Conservation (phyloP, 2,888 invertebrate species). For the Hirtodrosophila cameraria region DNA sequence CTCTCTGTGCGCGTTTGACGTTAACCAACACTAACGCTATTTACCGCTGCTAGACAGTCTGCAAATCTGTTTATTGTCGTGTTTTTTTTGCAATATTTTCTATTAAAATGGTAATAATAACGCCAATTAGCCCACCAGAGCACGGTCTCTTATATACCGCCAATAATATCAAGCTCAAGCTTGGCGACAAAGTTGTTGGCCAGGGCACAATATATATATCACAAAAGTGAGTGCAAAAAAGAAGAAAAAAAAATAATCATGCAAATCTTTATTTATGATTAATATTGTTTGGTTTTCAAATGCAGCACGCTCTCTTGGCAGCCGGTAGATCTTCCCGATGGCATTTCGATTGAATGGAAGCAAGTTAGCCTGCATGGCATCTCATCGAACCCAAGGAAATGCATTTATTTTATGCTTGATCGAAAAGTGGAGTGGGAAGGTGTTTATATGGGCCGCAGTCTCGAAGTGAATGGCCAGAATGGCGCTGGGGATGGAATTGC, state of each 20-base stretch:
- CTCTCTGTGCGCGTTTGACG: neutral
- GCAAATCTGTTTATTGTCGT: constrained; percentile 43
- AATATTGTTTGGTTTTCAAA: constrained; percentile 8
- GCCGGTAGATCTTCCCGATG: constrained; percentile 77
- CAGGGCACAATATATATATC: constrained; percentile 81
- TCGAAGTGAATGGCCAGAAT: constrained; percentile 66
- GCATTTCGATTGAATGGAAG: constrained; percentile 83
- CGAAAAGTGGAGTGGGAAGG: constrained; percentile 82
- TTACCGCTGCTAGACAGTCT: constrained; percentile 55
- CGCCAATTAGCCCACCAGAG: constrained; percentile 77
- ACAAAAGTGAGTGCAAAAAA: constrained; percentile 76
- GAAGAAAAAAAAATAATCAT: too few species aligned
- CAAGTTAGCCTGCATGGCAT: constrained; percentile 83
- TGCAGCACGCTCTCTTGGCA: constrained; percentile 82
- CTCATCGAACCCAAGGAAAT: constrained; percentile 79
- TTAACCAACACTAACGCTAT: constrained; percentile 31
- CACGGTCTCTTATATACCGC: constrained; percentile 81
- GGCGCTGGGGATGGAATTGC: constrained; percentile 55
- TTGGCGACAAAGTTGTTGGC: constrained; percentile 79
- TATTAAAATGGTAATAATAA: constrained; percentile 82
- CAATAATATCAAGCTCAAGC: constrained; percentile 80
- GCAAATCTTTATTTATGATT: constrained; percentile 4
- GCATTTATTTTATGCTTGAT: constrained; percentile 83
- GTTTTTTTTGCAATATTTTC: constrained; percentile 44
- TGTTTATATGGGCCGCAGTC: constrained; percentile 68